Base-by-base conservation (phyloP, 2,113 vertebrate species). In the Trochalopteron elliotii region DNA sequence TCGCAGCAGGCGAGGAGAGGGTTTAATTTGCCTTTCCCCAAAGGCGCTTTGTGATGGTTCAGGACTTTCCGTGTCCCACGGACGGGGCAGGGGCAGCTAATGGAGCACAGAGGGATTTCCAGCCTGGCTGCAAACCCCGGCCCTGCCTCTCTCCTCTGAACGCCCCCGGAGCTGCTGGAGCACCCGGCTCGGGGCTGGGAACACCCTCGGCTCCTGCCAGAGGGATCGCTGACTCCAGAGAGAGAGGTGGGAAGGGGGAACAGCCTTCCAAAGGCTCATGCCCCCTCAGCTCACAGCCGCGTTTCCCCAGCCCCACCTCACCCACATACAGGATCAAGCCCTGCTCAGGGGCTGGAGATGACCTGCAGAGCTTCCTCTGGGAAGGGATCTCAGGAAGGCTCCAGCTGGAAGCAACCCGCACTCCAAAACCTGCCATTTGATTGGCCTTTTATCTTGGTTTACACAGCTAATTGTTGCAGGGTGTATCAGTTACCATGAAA, bases 211-310 rank as follows among this genome's bases (percentile, higher is more conserved):
- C 15, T 79, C 63, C 68, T 47, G 44, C 12, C 84, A 9, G 67
- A 61, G 18, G 45, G 24, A 47, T 19, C 72, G 7, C 39, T 30
- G 33, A 3, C 44, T 23, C 8, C 11, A 7, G 28, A 40, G 6
- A 0, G 11, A 24, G 56, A 12, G 47, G 7, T 20, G 35, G 47
- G 4, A 49, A 52, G 10, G 25, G 30, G 31, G 12, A 53, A 5
- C 14, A 14, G 42, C 31, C 50, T 9, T 22, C 52, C 24, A 3
- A 5, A 49, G 44, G 15, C 20, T 72, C n/a, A 5, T 1, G 3
- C 27, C 33, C 21, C 44, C 1, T 0, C 0, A 39, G 59, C 22
- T 5, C 23, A 2, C 0, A 2, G 14, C 45, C 2, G 11, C 25
- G 1, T 3, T 17, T 23, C 31, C 35, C 42, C 11, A 5, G 12